Base-by-base conservation (phyloP, 2,888 invertebrate genomes). In the Eulithis testata region DNA sequence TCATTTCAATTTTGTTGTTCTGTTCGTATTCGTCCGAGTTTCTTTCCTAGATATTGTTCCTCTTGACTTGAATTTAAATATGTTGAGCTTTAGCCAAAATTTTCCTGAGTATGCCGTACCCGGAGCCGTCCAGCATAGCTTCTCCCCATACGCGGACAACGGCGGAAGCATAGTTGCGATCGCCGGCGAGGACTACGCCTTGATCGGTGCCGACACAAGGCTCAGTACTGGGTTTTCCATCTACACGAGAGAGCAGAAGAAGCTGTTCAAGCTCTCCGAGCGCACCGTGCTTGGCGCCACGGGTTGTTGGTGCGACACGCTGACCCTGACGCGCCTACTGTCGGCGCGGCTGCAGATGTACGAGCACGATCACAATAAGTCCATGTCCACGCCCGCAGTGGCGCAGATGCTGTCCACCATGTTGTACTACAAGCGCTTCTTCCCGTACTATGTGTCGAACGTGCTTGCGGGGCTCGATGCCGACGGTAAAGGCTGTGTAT, bases 231-330 rank as follows among this genome's bases (percentile, higher is more conserved):
- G 98, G 0, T 99, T 96, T 87, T 96, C 96, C 4, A 99, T 99
- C 80, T 97, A 97, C 80, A 97, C 98, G 0, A 94, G 99, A 47
- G 95, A 97, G 63, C 97, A 98, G 83, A 96, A 97, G 72, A 99
- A 99, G 87, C 91, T 98, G 9, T 98, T 98, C 81, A 93, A 95
- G 72, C 88, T 99, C 75, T 97, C 98, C 0, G 92, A 95, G 0
- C 95, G 94, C 56, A 98, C 98, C 0, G 96, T 99, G 45, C 93
- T 99, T n/a, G 99, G 98, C 0, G 97, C 98, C 63, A 96, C 98
- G 27, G 99, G 99, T 21, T 99, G 99, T 88, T 99, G 99, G 97
- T 99, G 99, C 81, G 99, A 99, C 90, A 97, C 98, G 4, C 92
- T 99, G 14, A 98, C 99, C 0, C 93, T 99, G 55, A 98, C 98